These are phyloP conservation scores for Xiphophorus maculatus DNA, from an alignment of 2,113 vertebrate genomes.

Conservation along the genomic window DNA sequence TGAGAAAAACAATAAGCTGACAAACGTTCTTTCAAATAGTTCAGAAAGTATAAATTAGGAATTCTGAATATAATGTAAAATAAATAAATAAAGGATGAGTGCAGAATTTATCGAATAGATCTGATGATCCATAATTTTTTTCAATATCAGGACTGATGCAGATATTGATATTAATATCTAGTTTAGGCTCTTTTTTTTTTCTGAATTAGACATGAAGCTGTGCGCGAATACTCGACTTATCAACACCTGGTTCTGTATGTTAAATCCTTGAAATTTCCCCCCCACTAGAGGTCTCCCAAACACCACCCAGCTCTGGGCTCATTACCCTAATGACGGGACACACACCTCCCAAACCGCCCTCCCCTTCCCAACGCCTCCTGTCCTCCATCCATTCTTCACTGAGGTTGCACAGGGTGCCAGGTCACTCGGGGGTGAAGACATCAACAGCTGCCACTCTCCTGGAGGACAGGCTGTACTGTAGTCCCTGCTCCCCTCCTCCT, in stretches of 20 bases:
- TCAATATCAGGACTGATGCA: no score
- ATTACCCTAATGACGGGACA: slow-evolving; percentile 63
- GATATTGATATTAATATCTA: no score
- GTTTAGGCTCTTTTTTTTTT: not conserved
- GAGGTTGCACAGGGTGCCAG: slow-evolving; percentile 66
- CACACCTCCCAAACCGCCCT: slow-evolving; percentile 44
- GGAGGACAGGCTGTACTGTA: slow-evolving; percentile 51
- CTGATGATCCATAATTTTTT: no score
- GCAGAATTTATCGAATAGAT: no score
- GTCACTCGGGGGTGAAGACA: slow-evolving; percentile 69
- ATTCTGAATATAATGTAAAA: no score
- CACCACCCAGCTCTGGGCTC: slow-evolving; percentile 33
- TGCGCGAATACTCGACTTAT: not conserved
- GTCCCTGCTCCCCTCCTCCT: slow-evolving; percentile 26
- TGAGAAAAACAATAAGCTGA: no score
- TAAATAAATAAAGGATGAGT: no score
- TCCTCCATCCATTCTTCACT: slow-evolving; percentile 66
- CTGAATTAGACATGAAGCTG: not conserved
- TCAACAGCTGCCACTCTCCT: slow-evolving; percentile 65
- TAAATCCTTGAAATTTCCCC: not conserved
- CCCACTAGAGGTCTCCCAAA: slow-evolving; percentile 74
- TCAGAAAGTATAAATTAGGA: no score
- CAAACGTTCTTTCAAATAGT: no score
- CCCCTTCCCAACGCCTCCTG: slow-evolving; percentile 40
- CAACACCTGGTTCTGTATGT: not conserved